Conservation (phyloP, 2,113 vertebrate genomes). For the Lophochroa leadbeateri region DNA sequence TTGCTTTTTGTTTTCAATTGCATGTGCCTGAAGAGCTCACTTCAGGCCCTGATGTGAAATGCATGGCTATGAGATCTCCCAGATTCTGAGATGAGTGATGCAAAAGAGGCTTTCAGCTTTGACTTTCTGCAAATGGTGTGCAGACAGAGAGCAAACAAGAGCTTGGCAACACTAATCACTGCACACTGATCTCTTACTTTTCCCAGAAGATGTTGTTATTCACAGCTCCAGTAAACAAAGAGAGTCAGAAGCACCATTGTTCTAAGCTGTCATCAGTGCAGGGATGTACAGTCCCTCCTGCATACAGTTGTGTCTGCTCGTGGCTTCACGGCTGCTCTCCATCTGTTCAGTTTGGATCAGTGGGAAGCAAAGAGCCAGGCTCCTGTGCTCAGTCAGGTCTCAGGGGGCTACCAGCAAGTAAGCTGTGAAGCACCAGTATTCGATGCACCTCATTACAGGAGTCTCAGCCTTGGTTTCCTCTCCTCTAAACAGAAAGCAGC, state of each 20-base stretch:
- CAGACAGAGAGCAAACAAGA: neutral
- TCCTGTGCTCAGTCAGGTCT: neutral
- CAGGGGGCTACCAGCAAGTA: neutral
- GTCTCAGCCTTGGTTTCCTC: neutral
- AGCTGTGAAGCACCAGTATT: neutral
- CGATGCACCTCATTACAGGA: fast-evolving
- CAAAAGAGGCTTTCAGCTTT: neutral
- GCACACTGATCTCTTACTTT: neutral
- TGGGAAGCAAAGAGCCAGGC: neutral
- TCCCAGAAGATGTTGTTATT: neutral
- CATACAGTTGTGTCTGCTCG: neutral
- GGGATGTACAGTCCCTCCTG: neutral
- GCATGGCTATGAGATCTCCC: neutral
- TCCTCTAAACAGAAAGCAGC: neutral
- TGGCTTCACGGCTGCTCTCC: neutral
- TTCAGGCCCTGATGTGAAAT: neutral
- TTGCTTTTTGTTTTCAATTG: neutral
- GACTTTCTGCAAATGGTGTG: neutral
- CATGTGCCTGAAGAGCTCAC: neutral
- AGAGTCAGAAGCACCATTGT: neutral
- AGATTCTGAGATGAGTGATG: neutral
- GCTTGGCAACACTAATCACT: neutral
- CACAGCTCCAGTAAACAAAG: conserved; percentile 1
- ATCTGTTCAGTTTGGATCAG: neutral
- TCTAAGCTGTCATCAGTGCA: neutral